These are phyloP conservation scores for Leistus spinibarbis DNA, from an alignment of 2,888 invertebrate species.

Conservation along the genomic window DNA sequence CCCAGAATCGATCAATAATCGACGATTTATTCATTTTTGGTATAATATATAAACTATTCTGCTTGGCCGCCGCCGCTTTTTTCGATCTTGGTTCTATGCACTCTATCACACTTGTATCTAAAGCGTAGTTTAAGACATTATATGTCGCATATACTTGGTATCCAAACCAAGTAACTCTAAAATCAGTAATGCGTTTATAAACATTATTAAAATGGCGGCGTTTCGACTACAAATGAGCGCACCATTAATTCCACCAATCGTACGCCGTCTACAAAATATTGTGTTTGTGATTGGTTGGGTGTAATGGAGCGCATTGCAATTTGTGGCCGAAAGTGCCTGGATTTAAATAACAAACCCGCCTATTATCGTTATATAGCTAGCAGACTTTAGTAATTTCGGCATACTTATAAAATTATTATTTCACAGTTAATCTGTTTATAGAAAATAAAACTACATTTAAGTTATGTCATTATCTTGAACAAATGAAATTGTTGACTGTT, in stretches of 20 bases:
- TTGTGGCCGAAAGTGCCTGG: neutral
- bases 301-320: neutral
- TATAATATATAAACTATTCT: slow-evolving; percentile 35
- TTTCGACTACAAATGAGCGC: neutral
- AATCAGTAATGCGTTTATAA: neutral
- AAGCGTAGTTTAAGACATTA: slow-evolving; percentile 50
- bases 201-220: neutral
- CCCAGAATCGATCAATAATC: slow-evolving; percentile 45
- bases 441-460: neutral
- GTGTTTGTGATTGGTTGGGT: neutral
- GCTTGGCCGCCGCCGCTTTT: slow-evolving; percentile 21
- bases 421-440: neutral
- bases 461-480: neutral
- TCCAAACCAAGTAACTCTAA: slow-evolving; percentile 47
- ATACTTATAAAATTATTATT: neutral
- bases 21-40: slow-evolving; percentile 30
- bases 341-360: slow-evolving; percentile 2
- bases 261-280: neutral
- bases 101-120: slow-evolving; percentile 53
- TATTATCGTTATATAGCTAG: neutral
- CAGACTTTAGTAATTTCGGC: neutral
- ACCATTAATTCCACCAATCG: neutral
- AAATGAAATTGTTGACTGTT: neutral
- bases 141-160: slow-evolving; percentile 51
- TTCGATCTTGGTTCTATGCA: slow-evolving; percentile 46